Evolutionary conservation across 2,888 invertebrate genomes (phyloP).

Genomic region (Flexamia atlantica): DNA sequence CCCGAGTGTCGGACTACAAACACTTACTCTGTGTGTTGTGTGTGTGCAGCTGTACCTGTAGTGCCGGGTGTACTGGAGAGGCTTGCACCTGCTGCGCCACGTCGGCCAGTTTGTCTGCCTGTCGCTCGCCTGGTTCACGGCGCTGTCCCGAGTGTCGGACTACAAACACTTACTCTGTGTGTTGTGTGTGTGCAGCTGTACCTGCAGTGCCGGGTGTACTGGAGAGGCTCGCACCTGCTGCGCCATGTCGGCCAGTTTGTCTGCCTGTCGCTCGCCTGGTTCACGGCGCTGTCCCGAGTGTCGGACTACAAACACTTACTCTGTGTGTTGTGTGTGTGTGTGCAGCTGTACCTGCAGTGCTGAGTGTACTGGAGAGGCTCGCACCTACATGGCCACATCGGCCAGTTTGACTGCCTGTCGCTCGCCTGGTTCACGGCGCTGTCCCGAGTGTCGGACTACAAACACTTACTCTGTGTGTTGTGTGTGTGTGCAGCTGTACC

Average conservation of each 20-base stretch:
- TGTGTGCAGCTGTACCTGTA: slow-evolving; percentile 89
- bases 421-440: slow-evolving; percentile 93
- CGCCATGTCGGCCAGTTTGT: slow-evolving; percentile 91
- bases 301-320: too few relatives aligned
- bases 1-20: slow-evolving; percentile 95
- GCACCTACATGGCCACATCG: slow-evolving; percentile 88
- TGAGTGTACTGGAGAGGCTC: slow-evolving; percentile 90
- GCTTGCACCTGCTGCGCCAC: slow-evolving; percentile 89
- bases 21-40: too few relatives aligned
- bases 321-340: too few relatives aligned
- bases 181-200: slow-evolving; percentile 83
- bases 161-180: too few relatives aligned
- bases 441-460: slow-evolving; percentile 95
- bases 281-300: slow-evolving; percentile 92
- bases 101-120: slow-evolving; percentile 90
- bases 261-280: slow-evolving; percentile 88
- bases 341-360: slow-evolving; percentile 91
- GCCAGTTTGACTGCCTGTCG: slow-evolving; percentile 89
- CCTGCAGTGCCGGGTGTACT: slow-evolving; percentile 89
- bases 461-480: too few relatives aligned
- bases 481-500: slow-evolving; percentile 83
- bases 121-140: slow-evolving; percentile 89
- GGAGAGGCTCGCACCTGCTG: slow-evolving; percentile 88
- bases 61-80: slow-evolving; percentile 88
- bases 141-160: slow-evolving; percentile 94